These are phyloP conservation scores for Phoeniculus purpureus DNA, from an alignment of 2,797 vertebrate genomes.

Conservation along the genomic window DNA sequence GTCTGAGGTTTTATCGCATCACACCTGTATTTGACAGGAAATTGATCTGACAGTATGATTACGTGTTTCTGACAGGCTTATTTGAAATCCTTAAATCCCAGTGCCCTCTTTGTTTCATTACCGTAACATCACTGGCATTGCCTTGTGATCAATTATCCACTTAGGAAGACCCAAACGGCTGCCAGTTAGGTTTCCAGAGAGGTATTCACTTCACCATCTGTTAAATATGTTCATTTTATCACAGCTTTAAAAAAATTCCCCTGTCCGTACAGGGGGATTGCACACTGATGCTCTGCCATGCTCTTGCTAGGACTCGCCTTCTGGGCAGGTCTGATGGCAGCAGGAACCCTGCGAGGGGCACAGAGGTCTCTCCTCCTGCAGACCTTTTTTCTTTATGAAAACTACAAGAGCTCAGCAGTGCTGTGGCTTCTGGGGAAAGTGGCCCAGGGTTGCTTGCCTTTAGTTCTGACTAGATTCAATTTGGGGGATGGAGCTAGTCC, in stretches of 20 bases:
- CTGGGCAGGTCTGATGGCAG: neutral
- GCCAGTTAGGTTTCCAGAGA: constrained; percentile 31
- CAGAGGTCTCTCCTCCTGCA: neutral
- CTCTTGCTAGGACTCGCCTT: neutral
- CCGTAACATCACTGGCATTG: constrained; percentile 5
- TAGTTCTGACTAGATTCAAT: neutral
- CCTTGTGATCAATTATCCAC: constrained; percentile 63
- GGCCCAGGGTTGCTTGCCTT: neutral
- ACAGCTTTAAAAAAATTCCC: neutral
- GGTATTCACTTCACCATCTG: neutral
- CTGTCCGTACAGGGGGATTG: neutral
- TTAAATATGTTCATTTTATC: neutral
- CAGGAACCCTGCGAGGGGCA: neutral
- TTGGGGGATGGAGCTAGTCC: neutral
- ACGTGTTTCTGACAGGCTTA: constrained; percentile 67
- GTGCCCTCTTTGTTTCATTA: constrained; percentile 60
- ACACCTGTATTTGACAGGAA: constrained; percentile 54
- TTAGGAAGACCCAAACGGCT: constrained; percentile 37
- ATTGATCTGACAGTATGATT: constrained; percentile 74
- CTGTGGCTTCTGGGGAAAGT: neutral
- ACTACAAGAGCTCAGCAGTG: neutral
- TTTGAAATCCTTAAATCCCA: constrained; percentile 58
- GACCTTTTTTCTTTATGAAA: neutral
- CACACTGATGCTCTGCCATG: neutral
- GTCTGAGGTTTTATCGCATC: constrained; percentile 49